These are phyloP conservation scores for Eulemur albifrons DNA, from an alignment of 2,797 vertebrate species.

Conservation along the genomic window DNA sequence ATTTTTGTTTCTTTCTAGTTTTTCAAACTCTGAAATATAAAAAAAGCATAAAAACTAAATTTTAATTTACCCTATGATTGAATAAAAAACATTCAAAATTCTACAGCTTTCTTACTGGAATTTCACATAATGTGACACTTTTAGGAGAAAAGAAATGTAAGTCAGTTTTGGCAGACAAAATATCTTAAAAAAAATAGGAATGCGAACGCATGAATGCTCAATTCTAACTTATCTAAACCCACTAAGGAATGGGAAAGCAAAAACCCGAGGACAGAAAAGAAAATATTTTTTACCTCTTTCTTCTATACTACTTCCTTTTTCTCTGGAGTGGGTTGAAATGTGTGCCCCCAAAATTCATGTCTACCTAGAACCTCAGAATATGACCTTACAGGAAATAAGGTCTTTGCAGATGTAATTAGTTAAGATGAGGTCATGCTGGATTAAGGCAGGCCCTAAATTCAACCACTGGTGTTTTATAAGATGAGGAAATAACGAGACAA, in stretches of 20 bases:
- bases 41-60: neutral
- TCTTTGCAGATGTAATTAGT: neutral
- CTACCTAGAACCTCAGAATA: neutral
- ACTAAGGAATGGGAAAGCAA: neutral
- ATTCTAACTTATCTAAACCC: neutral
- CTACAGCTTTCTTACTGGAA: neutral
- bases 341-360: neutral
- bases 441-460: neutral
- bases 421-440: neutral
- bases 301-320: neutral
- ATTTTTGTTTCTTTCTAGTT: neutral
- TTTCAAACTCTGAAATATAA: conserved; percentile 35
- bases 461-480: neutral
- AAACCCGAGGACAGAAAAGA: neutral
- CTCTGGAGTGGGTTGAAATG: neutral
- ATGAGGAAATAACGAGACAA: neutral
- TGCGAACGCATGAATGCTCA: neutral
- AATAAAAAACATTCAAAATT: neutral
- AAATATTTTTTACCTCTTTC: neutral
- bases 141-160: neutral
- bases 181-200: neutral
- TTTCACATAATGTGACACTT: neutral
- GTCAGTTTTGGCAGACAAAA: neutral
- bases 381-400: neutral
- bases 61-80: neutral